Conservation (phyloP, 2,113 vertebrate species). For the Noctilio leporinus region DNA sequence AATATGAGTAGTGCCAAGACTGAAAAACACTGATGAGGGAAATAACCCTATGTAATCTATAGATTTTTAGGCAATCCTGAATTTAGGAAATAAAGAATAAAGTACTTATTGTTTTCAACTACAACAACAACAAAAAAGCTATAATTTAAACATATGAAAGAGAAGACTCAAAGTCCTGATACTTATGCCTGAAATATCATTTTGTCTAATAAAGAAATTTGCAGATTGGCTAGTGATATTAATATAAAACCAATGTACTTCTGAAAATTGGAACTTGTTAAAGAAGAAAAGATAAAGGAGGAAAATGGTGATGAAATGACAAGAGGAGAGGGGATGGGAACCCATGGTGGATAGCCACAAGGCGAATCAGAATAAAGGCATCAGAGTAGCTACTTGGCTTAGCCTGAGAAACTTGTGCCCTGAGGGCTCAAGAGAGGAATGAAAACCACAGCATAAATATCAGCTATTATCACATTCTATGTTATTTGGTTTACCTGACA, state of each 20-base stretch:
- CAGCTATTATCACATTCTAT: background rate
- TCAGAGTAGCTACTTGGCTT: background rate
- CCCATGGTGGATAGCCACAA: background rate
- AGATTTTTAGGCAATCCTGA: background rate
- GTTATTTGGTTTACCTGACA: background rate
- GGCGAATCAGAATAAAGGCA: background rate
- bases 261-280: background rate
- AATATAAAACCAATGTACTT: background rate
- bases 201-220: background rate
- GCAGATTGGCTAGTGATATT: background rate
- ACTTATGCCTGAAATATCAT: background rate
- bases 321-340: background rate
- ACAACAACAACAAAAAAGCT: background rate
- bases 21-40: background rate
- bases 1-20: background rate
- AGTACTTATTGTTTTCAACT: background rate
- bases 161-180: background rate
- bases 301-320: background rate
- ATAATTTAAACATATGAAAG: background rate
- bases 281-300: background rate
- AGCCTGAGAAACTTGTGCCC: background rate
- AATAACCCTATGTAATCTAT: background rate
- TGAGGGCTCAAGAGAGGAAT: background rate
- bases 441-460: background rate
- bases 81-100: background rate